Base-by-base conservation (phyloP, 2,797 vertebrate species). In the Leptatherina wallacei region DNA sequence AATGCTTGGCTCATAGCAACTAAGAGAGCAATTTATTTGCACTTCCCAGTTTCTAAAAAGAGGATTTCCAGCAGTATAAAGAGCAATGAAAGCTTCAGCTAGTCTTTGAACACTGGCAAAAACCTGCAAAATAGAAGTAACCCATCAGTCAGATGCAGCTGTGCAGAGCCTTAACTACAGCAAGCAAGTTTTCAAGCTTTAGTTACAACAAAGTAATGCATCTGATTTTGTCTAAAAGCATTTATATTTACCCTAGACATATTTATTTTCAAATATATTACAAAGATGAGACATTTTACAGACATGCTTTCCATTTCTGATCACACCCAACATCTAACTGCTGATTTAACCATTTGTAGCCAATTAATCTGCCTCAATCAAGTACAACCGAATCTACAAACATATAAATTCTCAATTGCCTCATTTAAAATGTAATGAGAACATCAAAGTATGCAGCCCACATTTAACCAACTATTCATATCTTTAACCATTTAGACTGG, bases 91-190 rank as follows among this genome's bases (percentile, higher is more conserved):
- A 63, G 96, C 94, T 59, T 94, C 91, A 18, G 94, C 85, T 47
- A 99, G 89, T 85, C 98, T 95, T 85, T 97, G 97, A 72, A 98
- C 92, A 2, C 87, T 93, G 61, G 90, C 95, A 91, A 99, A 99
- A 16, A 97, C 90, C 98, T 99, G 85, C 64, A 83, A 87, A 62
- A 73, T 0, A 74, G 36, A 85, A 20, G 64, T 3, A 78, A 73
- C 30, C 1, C 1, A 8, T 35, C 3, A 62, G 24, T 55, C 5
- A 49, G 18, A 58, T 61, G 44, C 0, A 36, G 44, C 14, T 22
- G 3, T 32, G 9, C 4, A 54, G 3, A 52, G 13, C 6, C 24
- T 16, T 2, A 2, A 32, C 30, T 32, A 2, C 10, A 54, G 24
- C 24, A 54, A 27, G 29, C 7, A 32, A 20, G 29, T 8, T 32